Conservation (phyloP, 2,113 vertebrate genomes). For the Marcusenius ussheri region DNA sequence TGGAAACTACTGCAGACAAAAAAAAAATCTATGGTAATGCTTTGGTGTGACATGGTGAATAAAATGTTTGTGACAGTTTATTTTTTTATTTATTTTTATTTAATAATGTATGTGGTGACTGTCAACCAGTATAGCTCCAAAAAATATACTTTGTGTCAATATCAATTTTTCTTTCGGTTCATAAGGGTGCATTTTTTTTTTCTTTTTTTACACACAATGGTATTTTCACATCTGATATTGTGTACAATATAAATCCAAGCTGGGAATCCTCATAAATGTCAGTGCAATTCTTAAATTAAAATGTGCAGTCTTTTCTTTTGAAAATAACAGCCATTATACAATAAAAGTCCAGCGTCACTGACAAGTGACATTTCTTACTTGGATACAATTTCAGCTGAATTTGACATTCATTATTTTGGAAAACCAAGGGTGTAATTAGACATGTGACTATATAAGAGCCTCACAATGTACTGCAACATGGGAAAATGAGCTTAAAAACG, state of each 20-base stretch:
- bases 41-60: background rate
- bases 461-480: background rate
- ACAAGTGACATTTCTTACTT: background rate
- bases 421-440: background rate
- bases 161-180: background rate
- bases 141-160: background rate
- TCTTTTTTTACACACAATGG: background rate
- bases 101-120: background rate
- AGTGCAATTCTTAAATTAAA: conserved; percentile 2
- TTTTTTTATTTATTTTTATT: background rate
- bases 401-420: background rate
- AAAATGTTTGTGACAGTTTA: background rate
- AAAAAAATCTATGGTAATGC: background rate
- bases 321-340: background rate
- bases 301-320: background rate
- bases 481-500: background rate
- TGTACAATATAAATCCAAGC: background rate
- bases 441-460: background rate
- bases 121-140: background rate
- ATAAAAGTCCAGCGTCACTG: background rate
- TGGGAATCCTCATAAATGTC: background rate
- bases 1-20: background rate
- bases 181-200: background rate
- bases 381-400: background rate
- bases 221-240: background rate